Base-by-base conservation (phyloP, 2,113 vertebrate genomes). In the Perccottus glenii region DNA sequence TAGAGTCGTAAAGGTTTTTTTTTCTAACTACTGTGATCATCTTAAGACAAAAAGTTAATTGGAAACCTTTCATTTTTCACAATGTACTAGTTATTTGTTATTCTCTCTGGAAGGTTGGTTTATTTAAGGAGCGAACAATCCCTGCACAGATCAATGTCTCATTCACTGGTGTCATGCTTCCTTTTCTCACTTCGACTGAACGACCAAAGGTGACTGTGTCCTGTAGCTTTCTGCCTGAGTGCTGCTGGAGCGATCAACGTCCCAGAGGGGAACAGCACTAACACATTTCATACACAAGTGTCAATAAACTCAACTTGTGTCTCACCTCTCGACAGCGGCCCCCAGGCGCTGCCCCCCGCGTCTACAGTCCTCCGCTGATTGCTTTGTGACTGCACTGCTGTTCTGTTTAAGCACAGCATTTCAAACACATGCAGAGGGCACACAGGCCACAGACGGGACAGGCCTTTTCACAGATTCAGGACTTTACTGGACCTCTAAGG, bases 351-450 rank as follows among this genome's bases (percentile, higher is more conserved):
- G 53, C 59, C 8, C 61, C 16, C 35, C 47, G 77, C 81, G 68
- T 60, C 77, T 67, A 84, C 81, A 78, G 42, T 45, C 72, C 72
- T 45, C 9, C 27, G 3, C 64, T 59, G 81, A 87, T 87, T 88
- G 86, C 85, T 85, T 86, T 84, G 77, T 72, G 77, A 77, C 80
- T 65, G 75, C 67, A 63, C 49, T 67, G 75, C 64, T 89, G 88
- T 84, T 69, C 74, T 67, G 45, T 84, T 88, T 80, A 64, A 75
- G 60, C 52, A 40, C 64, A 77, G 78, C 77, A 70, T 12, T 44
- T 66, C 73, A 55, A 40, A 73, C 6, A 9, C 71, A 82, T 53
- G 66, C 63, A 83, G 81, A 83, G 86, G 82, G 64, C 70, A 50
- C 12, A 48, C 63, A 19, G 55, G 59, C 55, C 60, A 43, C 38